Base-by-base conservation (phyloP, 2,113 vertebrate genomes). In the Argyrosomus japonicus region DNA sequence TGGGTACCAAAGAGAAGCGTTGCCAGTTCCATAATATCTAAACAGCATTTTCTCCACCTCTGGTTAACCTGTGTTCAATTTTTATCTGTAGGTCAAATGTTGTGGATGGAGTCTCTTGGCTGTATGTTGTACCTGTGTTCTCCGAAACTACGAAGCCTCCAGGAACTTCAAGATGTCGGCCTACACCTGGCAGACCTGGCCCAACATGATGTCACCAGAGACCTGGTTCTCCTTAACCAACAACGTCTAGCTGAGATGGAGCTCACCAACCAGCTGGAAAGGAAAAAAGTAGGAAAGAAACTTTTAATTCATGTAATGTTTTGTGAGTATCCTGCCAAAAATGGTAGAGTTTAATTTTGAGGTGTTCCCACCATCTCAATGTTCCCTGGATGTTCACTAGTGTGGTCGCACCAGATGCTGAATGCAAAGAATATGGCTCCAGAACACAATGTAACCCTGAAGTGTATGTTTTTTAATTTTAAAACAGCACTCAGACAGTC, bases 241-340 rank as follows among this genome's bases (percentile, higher is more conserved):
- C 94, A 95, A 61, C 72, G 93, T 0, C 83, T 96, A 54, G 90
- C 91, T 1, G 94, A 96, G 85, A 94, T 64, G 19, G 93, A 96
- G 71, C 87, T 96, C 83, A 96, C 93, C 84, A 95, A 92, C 64
- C 92, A 96, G 72, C 80, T 97, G 68, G 95, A 96, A 78, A 93
- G 88, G n/a, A 95, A 96, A 82, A 94, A 93, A 81, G 91, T 83
- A 61, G 12, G 29, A 23, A 2, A 11, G n/a, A 19, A 19, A 14
- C 14, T 32, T 60, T 15, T 4, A 23, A 4, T 47, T 68, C 0
- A 2, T 47, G 25, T 13, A 23, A 19, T 48, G 3, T 50, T 77
- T 6, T 71, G 32, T 23, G 11, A 21, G 1, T 11, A 1, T 63
- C 29, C 5, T 19, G 8, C 5, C 4, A 25, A 29, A 19, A 50